phyloP scores from a whole-genome alignment of 2,113 vertebrate species.

The Saccopteryx bilineata region DNA sequence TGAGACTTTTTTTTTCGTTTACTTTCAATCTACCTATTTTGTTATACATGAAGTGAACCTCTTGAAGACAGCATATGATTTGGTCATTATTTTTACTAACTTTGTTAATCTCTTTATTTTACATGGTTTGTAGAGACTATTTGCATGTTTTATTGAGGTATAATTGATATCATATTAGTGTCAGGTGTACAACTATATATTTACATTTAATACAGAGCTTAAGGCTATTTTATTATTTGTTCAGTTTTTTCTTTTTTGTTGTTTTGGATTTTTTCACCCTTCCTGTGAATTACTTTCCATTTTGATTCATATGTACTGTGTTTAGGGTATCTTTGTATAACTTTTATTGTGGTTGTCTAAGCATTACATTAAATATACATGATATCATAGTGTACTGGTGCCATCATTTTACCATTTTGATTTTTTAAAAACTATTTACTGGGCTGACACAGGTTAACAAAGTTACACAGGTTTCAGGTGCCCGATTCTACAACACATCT shows the following conservation, averaged over 20 bases:
- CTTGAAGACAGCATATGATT: no score
- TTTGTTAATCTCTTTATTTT: background rate
- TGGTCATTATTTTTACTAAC: background rate
- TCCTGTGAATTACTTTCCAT: background rate
- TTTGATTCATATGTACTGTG: background rate
- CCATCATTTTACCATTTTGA: background rate
- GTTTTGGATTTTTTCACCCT: background rate
- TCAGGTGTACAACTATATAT: background rate
- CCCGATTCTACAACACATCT: no score
- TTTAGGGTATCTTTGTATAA: background rate
- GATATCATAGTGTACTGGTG: background rate
- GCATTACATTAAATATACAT: background rate
- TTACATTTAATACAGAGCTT: background rate
- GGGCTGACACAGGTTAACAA: no score
- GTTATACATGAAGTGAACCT: no score
- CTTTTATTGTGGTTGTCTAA: background rate
- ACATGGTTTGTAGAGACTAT: background rate
- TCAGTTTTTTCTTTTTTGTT: background rate
- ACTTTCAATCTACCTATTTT: no score
- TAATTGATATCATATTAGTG: background rate
- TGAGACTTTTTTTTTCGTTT: background rate
- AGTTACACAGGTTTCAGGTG: no score
- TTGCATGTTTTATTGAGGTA: background rate
- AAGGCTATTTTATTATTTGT: background rate
- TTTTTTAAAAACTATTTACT: no score